Evolutionary conservation across 92 coral and sea anemone genomes (phyloP).

Genomic region (Scolanthus callimorphus): DNA sequence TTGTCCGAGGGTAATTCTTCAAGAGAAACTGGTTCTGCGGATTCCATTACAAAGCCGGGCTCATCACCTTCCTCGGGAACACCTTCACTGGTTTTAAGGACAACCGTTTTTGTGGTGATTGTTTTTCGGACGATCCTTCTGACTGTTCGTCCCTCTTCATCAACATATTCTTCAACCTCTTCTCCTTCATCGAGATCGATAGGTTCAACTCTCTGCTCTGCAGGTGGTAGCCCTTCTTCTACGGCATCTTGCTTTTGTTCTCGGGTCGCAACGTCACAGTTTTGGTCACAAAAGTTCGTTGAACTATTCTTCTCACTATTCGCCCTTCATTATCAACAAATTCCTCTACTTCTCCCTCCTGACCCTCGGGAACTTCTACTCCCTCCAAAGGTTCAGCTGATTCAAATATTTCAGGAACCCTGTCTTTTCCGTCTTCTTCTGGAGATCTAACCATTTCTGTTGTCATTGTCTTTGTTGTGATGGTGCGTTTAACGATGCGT

Average conservation of each 20-base stretch:
- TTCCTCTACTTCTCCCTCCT: conserved; percentile 36
- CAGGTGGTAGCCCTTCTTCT: no score
- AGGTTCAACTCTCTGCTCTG: no score
- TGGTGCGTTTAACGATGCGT: conserved; percentile 35
- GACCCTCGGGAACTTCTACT: not conserved
- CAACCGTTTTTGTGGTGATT: not conserved
- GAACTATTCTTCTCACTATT: conserved; percentile 52
- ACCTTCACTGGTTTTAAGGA: not conserved
- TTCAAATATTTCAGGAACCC: not conserved
- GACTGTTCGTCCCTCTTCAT: conserved; percentile 66
- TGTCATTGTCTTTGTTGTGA: conserved; percentile 7
- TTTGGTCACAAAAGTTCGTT: conserved; percentile 37
- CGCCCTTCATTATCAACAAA: conserved; percentile 67
- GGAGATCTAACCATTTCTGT: not conserved
- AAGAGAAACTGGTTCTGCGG: not conserved
- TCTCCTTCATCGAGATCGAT: no score
- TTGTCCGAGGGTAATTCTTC: not conserved
- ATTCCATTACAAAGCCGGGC: not conserved
- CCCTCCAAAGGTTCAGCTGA: not conserved
- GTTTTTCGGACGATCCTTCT: conserved; percentile 21
- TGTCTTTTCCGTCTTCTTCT: not conserved
- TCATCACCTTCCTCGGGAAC: not conserved
- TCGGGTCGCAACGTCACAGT: not conserved
- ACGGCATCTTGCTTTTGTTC: no score
- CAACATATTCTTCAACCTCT: conserved; percentile 58